A percentile compares a stretch with the other conserved stretches of the same genome.
These are phyloP conservation scores for Heliconius erato DNA, from an alignment of 2,888 invertebrate genomes.

Conservation along the genomic window DNA sequence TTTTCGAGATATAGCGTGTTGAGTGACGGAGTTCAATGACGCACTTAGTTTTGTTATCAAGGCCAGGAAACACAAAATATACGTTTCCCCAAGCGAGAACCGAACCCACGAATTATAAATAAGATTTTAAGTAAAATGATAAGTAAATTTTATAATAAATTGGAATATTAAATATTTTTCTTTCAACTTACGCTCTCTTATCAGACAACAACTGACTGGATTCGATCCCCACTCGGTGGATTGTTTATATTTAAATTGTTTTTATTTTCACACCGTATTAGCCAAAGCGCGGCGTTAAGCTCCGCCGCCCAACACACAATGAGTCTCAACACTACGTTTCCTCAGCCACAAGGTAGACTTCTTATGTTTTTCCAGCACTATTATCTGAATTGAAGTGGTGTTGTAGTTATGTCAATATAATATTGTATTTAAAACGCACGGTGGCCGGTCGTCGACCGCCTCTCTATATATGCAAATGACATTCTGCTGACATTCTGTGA, in stretches of 20 bases:
- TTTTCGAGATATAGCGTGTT: no score
- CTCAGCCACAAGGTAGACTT: no score
- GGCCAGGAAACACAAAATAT: not conserved
- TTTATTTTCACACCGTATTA: not conserved
- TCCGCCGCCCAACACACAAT: not conserved
- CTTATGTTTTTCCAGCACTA: not conserved
- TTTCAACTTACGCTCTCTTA: no score
- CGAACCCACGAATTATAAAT: not conserved
- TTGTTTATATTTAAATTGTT: no score
- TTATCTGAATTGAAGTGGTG: not conserved
- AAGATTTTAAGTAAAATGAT: no score
- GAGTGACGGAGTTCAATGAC: not conserved
- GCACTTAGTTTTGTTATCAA: not conserved
- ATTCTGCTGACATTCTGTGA: conserved; percentile 28
- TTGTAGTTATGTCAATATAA: conserved; percentile 5
- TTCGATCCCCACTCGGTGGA: no score
- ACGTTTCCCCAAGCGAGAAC: not conserved
- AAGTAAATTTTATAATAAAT: no score
- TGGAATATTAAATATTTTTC: no score
- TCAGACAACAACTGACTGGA: no score
- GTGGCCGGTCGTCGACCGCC: conserved; percentile 38
- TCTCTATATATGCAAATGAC: conserved; percentile 37
- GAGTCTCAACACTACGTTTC: not conserved
- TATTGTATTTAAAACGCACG: conserved; percentile 36
- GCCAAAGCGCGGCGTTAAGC: not conserved